phyloP scores from a whole-genome alignment of 2,113 vertebrate species.

The Anhinga anhinga region DNA sequence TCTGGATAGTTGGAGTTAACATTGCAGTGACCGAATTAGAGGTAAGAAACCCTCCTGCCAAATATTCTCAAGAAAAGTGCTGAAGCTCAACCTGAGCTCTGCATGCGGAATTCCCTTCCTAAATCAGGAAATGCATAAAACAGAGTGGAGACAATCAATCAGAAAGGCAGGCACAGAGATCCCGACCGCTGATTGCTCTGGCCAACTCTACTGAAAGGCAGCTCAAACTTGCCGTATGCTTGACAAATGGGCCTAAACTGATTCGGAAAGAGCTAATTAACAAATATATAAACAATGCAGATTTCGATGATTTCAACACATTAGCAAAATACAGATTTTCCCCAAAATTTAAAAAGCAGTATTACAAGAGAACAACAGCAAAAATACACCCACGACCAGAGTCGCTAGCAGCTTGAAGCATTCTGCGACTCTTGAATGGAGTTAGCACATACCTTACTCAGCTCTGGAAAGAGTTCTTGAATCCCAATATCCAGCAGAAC shows the following conservation, averaged over 20 bases:
- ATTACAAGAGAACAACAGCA: neutral
- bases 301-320: neutral
- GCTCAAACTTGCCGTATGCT: neutral
- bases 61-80: neutral
- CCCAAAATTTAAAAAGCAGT: neutral
- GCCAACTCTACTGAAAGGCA: neutral
- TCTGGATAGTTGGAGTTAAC: neutral
- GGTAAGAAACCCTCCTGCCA: neutral
- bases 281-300: neutral
- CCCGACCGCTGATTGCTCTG: rapidly evolving
- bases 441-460: conserved; percentile 79
- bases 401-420: neutral
- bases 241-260: neutral
- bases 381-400: neutral
- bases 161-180: neutral
- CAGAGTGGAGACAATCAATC: neutral
- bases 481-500: conserved; percentile 90
- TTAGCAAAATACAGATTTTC: neutral
- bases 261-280: neutral
- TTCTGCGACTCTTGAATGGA: neutral
- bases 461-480: conserved; percentile 93
- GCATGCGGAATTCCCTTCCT: neutral
- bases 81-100: neutral
- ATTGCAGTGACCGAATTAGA: neutral
- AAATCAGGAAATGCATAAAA: neutral